Conservation (phyloP, 2,888 invertebrate genomes). For the Steinernema hermaphroditum region DNA sequence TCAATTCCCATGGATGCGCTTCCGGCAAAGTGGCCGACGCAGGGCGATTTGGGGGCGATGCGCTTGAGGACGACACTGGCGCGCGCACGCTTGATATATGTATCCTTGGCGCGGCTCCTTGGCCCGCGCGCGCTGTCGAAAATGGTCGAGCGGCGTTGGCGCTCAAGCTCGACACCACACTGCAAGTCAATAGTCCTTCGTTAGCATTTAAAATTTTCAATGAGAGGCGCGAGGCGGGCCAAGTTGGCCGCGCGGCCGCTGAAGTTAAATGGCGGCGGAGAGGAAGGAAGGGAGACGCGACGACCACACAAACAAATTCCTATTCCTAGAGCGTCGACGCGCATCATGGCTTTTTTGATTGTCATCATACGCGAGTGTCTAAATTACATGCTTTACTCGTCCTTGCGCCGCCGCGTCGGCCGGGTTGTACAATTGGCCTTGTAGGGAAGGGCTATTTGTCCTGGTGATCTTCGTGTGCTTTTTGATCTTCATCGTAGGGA, state of each 20-base stretch:
- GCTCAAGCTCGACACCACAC: background rate
- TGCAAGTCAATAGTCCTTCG: conserved; percentile 25
- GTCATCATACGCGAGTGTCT: conserved; percentile 19
- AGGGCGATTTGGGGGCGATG: conserved; percentile 19
- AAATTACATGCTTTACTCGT: conserved; percentile 22
- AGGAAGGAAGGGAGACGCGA: conserved; percentile 18
- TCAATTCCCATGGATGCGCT: conserved; percentile 7
- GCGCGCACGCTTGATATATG: conserved; percentile 1
- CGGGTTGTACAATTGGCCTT: background rate
- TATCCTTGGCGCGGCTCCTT: conserved; percentile 9
- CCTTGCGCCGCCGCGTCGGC: background rate
- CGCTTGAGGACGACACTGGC: conserved; percentile 19
- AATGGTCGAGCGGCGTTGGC: background rate
- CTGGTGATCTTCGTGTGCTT: too few relatives aligned
- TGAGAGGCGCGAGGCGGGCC: conserved; percentile 3
- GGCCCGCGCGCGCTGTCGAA: background rate
- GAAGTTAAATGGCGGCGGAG: conserved; percentile 8
- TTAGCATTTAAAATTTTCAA: conserved; percentile 26
- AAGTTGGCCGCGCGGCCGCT: background rate
- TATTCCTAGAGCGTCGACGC: conserved; percentile 23
- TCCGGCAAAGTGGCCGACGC: background rate
- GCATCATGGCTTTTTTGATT: conserved; percentile 25
- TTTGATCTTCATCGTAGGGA: too few relatives aligned
- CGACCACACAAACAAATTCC: conserved; percentile 28
- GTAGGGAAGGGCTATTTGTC: too few relatives aligned